Conservation (phyloP, 2,888 invertebrate genomes). For the Lissonota sp. region DNA sequence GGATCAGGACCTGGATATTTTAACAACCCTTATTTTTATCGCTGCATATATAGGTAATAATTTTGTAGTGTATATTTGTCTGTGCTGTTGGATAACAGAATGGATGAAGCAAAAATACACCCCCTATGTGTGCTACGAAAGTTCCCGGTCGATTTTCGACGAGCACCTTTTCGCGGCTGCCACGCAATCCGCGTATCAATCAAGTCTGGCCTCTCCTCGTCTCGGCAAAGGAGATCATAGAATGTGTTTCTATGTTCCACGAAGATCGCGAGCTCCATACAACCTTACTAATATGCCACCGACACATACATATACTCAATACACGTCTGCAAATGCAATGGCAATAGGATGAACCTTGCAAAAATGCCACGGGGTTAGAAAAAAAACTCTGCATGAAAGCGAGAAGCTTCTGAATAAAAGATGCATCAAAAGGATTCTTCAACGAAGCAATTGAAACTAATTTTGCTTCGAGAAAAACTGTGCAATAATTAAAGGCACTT, state of each 20-base stretch:
- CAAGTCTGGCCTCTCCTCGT: constrained; percentile 69
- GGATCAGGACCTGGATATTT: constrained; percentile 9
- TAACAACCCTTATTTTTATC: constrained; percentile 32
- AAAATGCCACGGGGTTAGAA: too few relatives aligned
- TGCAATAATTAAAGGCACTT: too few relatives aligned
- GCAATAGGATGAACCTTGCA: too few relatives aligned
- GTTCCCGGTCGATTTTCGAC: constrained; percentile 58
- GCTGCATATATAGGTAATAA: constrained; percentile 17
- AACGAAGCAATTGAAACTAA: too few relatives aligned
- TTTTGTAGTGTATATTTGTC: constrained; percentile 5
- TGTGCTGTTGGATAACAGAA: not conserved
- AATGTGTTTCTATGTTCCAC: too few relatives aligned
- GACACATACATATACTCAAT: not conserved
- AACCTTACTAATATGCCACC: constrained; percentile 32
- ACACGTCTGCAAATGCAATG: not conserved
- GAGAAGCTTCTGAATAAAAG: too few relatives aligned
- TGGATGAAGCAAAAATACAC: constrained; percentile 17
- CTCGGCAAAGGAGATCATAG: constrained; percentile 62
- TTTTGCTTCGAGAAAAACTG: too few relatives aligned
- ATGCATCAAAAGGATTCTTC: too few relatives aligned
- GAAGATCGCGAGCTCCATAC: not conserved
- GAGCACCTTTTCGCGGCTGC: constrained; percentile 73
- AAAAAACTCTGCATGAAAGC: too few relatives aligned
- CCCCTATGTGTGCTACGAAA: not conserved
- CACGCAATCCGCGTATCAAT: constrained; percentile 81